A percentile compares a stretch with the other conserved stretches of the same genome.
These are phyloP conservation scores for Popillia japonica DNA, from an alignment of 1,140 invertebrate species.

Conservation along the genomic window DNA sequence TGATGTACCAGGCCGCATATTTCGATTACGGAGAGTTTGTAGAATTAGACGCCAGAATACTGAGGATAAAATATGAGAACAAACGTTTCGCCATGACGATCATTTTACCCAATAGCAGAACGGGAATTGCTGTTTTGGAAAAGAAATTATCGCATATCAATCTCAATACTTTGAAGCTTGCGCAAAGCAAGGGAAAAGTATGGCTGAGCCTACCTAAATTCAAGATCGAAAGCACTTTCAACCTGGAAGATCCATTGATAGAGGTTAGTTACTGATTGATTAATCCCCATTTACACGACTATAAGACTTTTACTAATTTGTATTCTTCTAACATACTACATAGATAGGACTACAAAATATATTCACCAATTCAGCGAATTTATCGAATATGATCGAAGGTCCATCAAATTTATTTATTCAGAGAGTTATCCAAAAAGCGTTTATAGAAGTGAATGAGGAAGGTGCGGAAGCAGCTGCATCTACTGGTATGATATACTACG, in stretches of 20 bases:
- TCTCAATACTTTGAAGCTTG: slow-evolving; percentile 47
- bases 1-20: background rate
- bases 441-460: too few species aligned
- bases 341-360: slow-evolving; percentile 68
- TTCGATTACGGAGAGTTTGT: background rate
- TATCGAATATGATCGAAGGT: slow-evolving; percentile 69
- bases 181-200: too few species aligned
- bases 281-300: too few species aligned
- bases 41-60: background rate
- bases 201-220: slow-evolving; percentile 68
- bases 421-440: too few species aligned
- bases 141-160: slow-evolving; percentile 50
- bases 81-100: too few species aligned
- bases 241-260: slow-evolving; percentile 65
- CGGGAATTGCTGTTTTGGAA: slow-evolving; percentile 61
- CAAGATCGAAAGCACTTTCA: too few species aligned
- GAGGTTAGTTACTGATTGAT: background rate
- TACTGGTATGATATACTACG: slow-evolving; percentile 50
- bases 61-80: background rate
- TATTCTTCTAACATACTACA: too few species aligned
- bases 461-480: too few species aligned
- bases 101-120: background rate
- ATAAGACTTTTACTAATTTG: background rate
- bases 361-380: slow-evolving; percentile 65
- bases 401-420: slow-evolving; percentile 67